phyloP scores from a whole-genome alignment of 2,797 vertebrate species.

The Sparus aurata region DNA sequence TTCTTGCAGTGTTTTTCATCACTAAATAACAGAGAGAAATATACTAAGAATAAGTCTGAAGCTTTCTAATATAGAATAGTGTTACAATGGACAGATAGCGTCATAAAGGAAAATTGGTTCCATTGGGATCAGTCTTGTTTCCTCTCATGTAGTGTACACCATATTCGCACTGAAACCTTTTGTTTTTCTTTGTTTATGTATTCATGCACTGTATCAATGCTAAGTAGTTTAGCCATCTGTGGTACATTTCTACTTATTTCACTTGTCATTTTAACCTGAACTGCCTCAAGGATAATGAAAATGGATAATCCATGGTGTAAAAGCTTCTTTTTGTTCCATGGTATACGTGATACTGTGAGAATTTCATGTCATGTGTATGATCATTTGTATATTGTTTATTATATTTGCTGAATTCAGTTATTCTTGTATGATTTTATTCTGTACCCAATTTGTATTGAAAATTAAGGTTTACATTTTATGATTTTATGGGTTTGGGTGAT shows the following conservation, averaged over 20 bases:
- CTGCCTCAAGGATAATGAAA: slow-evolving; percentile 78
- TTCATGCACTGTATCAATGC: slow-evolving; percentile 80
- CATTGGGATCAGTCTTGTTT: slow-evolving; percentile 33
- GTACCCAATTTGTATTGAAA: slow-evolving; percentile 50
- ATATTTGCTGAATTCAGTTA: slow-evolving; percentile 61
- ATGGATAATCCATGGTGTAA: slow-evolving; percentile 67
- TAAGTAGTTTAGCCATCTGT: slow-evolving; percentile 48
- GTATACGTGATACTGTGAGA: slow-evolving; percentile 83
- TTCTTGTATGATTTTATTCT: slow-evolving; percentile 58
- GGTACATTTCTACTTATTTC: slow-evolving; percentile 43
- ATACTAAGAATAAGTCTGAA: slow-evolving; percentile 16
- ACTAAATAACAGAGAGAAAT: slow-evolving; percentile 16
- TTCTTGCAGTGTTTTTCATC: slow-evolving; percentile 12
- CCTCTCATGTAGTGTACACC: slow-evolving; percentile 24
- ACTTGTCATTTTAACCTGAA: slow-evolving; percentile 71
- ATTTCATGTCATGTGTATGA: slow-evolving; percentile 54
- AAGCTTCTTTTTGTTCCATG: slow-evolving; percentile 66
- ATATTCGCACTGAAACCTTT: slow-evolving; percentile 83
- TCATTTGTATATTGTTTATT: slow-evolving; percentile 68
- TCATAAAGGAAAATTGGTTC: slow-evolving; percentile 35
- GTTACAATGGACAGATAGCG: slow-evolving; percentile 25
- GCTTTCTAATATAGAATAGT: slow-evolving; percentile 32
- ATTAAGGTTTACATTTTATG: slow-evolving; percentile 70
- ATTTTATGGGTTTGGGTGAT: slow-evolving; percentile 44
- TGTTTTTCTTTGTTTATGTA: slow-evolving; percentile 72